Base-by-base conservation (phyloP, 1,140 invertebrate species). In the Drosophila pectinifera region DNA sequence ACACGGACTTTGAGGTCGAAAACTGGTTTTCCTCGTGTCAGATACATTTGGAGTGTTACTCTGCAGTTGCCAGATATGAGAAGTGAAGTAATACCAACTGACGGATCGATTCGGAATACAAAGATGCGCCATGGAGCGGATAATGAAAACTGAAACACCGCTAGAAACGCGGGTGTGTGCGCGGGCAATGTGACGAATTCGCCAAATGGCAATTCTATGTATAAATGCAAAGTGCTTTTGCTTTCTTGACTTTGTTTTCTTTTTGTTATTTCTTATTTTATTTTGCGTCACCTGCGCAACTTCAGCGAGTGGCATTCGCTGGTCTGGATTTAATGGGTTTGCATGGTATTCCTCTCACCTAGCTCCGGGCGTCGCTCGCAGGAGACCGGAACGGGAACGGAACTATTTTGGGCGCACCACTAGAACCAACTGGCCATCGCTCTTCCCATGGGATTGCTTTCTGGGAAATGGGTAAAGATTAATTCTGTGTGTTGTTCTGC, bases 281-380 rank as follows among this genome's bases (percentile, higher is more conserved):
- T 62, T 70, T 69, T 70, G 68, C 67, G 67, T 56, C 48, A 69
- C 39, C 24, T 46, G 41, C 31, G 34, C 49, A 46, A 69, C 65
- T 70, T 72, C 26, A 70, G 65, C 68, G 68, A 72, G 68, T 70
- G 51, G 53, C 51, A 64, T 11, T 59, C 54, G 54, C 20, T 64
- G 28, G 26, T 51, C 16, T 49, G 31, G 18, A 20, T 36, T 53
- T 22, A 36, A 36, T 53, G 49, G 55, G 10, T 59, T 59, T 51
- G 57, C 43, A 38, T 59, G 34, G 45, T 16, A n/a, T 53, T 61
- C 56, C 20, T 20, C 24, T 34, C 42, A 68, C 64, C 64, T 68
- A 31, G 46, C 31, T 61, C 31, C 36, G 59, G 48, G 22, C 39
- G 34, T 43, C 61, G 20, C 16, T 28, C 22, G 13, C 34, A 13